phyloP scores from a whole-genome alignment of 2,888 invertebrate species.

The Syrista parreyssii region DNA sequence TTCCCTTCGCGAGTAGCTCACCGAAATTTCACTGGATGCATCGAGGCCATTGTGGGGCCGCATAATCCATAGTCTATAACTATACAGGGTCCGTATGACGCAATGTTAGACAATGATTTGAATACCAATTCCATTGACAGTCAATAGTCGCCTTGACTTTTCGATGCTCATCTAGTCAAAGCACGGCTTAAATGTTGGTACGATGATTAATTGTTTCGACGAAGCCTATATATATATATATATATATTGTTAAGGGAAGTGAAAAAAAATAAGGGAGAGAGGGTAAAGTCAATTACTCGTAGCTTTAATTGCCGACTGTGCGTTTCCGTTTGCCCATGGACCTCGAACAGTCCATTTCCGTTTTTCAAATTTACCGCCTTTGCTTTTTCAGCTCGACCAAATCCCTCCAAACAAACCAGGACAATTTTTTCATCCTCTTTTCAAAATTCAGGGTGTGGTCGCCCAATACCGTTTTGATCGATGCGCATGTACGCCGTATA shows the following conservation, averaged over 20 bases:
- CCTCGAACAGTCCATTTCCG: not conserved
- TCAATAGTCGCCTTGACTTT: not conserved
- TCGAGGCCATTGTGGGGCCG: not conserved
- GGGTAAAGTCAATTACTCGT: not conserved
- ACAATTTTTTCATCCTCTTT: not conserved
- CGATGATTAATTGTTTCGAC: not conserved
- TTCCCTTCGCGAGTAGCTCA: not conserved
- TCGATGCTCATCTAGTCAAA: not conserved
- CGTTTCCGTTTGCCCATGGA: not conserved
- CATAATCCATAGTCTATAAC: not conserved
- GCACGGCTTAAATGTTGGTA: not conserved
- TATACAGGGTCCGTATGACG: not conserved
- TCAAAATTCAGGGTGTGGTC: not conserved
- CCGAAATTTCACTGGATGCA: not conserved
- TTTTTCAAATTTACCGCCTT: not conserved
- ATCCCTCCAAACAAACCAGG: not conserved
- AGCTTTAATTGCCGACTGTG: not conserved
- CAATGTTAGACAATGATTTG: not conserved
- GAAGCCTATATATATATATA: not conserved
- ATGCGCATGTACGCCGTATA: not conserved
- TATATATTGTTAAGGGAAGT: not conserved
- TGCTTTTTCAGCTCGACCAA: not conserved
- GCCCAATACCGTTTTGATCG: not conserved
- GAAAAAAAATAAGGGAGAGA: not conserved
- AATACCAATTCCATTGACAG: not conserved